phyloP scores from a whole-genome alignment of 2,888 invertebrate species.

The Phrixothrix hirtus region DNA sequence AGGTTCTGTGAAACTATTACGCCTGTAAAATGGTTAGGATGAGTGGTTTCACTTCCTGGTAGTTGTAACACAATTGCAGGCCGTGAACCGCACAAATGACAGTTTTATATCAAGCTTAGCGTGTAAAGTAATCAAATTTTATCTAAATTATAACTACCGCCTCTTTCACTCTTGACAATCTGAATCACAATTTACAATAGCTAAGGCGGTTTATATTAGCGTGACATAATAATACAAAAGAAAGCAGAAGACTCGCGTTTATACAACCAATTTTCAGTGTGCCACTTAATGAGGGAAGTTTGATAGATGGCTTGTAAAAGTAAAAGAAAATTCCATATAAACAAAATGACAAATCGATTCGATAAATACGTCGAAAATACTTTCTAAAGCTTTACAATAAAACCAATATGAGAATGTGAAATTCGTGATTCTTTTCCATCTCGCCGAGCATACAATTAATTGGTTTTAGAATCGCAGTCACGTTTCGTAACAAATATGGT shows the following conservation, averaged over 20 bases:
- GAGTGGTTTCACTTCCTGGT: slow-evolving; percentile 17
- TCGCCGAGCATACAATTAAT: slow-evolving; percentile 31
- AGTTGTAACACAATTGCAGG: slow-evolving; percentile 18
- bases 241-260: too few species aligned
- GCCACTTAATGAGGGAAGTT: too few species aligned
- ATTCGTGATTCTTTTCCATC: slow-evolving; percentile 27
- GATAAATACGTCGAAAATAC: too few species aligned
- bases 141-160: background rate
- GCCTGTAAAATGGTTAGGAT: slow-evolving; percentile 12
- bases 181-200: slow-evolving; percentile 1
- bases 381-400: slow-evolving; percentile 23
- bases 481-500: slow-evolving; percentile 32
- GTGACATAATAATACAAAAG: slow-evolving; percentile 2
- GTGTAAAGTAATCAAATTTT: slow-evolving; percentile 11
- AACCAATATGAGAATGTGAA: slow-evolving; percentile 21
- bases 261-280: too few species aligned
- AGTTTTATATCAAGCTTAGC: slow-evolving; percentile 12
- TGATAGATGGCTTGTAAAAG: too few species aligned
- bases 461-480: slow-evolving; percentile 35
- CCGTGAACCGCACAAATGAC: slow-evolving; percentile 21
- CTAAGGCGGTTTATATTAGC: background rate
- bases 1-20: slow-evolving; percentile 18
- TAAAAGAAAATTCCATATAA: too few species aligned
- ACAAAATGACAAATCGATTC: too few species aligned
- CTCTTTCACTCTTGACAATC: slow-evolving; percentile 3